Conservation (phyloP, 2,888 invertebrate species). For the Euzophera pinguis region DNA sequence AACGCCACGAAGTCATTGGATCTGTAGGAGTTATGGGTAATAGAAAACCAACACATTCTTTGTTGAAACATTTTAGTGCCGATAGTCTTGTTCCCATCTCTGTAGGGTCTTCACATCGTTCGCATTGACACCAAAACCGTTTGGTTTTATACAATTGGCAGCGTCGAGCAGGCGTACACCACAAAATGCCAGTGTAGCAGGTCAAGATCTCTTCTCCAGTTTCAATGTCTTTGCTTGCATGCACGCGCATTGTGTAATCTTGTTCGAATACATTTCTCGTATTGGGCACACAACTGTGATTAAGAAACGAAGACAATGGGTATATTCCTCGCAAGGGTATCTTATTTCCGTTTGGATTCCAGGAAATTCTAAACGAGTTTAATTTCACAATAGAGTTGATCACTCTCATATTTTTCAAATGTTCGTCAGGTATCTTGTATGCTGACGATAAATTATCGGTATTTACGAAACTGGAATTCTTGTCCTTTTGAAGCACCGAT, state of each 20-base stretch:
- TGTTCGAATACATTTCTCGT: constrained; percentile 81
- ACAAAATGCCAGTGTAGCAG: constrained; percentile 83
- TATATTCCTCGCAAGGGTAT: constrained; percentile 81
- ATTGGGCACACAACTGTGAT: constrained; percentile 85
- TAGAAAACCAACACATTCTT: constrained; percentile 73
- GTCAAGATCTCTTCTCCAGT: constrained; percentile 82
- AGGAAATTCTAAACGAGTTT: constrained; percentile 82
- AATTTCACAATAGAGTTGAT: constrained; percentile 80
- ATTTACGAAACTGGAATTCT: constrained; percentile 61
- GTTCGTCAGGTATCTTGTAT: constrained; percentile 65
- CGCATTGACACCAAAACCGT: constrained; percentile 82
- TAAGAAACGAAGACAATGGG: constrained; percentile 82
- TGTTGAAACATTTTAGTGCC: constrained; percentile 74
- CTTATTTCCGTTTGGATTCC: constrained; percentile 37
- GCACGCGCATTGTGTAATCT: constrained; percentile 76
- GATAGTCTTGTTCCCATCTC: constrained; percentile 80
- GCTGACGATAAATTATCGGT: constrained; percentile 65
- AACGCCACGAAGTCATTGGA: constrained; percentile 74
- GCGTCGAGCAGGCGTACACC: constrained; percentile 82
- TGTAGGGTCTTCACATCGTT: constrained; percentile 81
- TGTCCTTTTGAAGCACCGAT: constrained; percentile 58
- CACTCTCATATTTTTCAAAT: constrained; percentile 71
- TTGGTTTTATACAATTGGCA: constrained; percentile 82
- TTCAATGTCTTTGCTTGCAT: constrained; percentile 78
- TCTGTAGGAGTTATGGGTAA: constrained; percentile 74